Conservation (phyloP, 2,113 vertebrate genomes). For the Peucedramus taeniatus region DNA sequence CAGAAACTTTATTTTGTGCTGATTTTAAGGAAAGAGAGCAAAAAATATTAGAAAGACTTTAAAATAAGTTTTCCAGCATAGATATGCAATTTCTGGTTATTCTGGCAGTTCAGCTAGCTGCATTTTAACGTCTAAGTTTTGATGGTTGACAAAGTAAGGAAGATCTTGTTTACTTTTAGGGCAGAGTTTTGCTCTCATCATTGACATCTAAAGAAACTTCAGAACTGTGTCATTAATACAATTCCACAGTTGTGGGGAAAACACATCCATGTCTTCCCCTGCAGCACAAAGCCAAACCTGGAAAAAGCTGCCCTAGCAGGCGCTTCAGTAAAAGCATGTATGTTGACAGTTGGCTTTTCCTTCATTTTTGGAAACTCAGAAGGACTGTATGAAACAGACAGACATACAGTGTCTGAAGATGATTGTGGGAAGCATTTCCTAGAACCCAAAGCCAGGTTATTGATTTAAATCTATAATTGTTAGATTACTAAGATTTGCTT, state of each 20-base stretch:
- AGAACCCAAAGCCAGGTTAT: background rate
- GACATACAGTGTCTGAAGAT: background rate
- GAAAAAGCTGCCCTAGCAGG: background rate
- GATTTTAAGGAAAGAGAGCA: background rate
- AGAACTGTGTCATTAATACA: background rate
- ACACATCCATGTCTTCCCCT: background rate
- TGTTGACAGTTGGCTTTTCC: background rate
- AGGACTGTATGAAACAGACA: background rate
- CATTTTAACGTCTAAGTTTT: background rate
- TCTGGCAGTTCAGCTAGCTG: background rate
- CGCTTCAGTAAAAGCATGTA: background rate
- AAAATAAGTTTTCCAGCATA: background rate
- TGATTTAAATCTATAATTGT: background rate
- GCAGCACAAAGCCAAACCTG: background rate
- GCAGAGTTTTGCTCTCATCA: background rate
- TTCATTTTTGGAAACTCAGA: background rate
- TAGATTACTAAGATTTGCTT: background rate
- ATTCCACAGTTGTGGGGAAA: background rate
- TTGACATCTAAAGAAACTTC: background rate
- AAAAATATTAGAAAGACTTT: background rate
- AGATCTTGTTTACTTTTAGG: background rate
- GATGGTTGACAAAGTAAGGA: background rate
- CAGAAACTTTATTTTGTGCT: conserved; percentile 1
- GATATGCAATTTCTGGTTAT: background rate
- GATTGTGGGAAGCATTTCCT: background rate